These are phyloP conservation scores for Diaprepes abbreviatus DNA, from an alignment of 2,888 invertebrate species.

Conservation along the genomic window DNA sequence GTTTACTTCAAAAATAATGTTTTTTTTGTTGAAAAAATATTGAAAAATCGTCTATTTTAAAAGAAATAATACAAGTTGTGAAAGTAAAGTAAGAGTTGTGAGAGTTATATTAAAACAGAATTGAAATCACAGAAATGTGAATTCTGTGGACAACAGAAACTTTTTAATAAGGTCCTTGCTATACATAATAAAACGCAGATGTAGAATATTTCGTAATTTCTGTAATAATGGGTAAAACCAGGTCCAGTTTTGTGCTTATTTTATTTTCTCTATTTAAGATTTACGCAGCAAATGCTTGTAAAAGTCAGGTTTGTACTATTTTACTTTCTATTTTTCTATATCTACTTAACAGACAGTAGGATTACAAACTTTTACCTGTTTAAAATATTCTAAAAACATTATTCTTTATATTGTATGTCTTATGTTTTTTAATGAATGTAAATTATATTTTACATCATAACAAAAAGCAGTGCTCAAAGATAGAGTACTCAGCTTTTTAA, in stretches of 20 bases:
- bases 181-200: background rate
- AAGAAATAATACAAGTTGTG: background rate
- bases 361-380: too few relatives aligned
- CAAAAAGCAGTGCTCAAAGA: too few relatives aligned
- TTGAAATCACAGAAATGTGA: too few relatives aligned
- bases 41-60: background rate
- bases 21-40: background rate
- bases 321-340: background rate
- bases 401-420: too few relatives aligned
- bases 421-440: too few relatives aligned
- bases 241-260: background rate
- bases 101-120: background rate
- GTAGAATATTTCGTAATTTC: conserved; percentile 12
- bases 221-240: background rate
- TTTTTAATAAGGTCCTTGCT: too few relatives aligned
- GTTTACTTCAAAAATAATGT: background rate
- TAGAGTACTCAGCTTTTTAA: too few relatives aligned
- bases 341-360: too few relatives aligned
- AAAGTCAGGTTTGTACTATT: conserved; percentile 28
- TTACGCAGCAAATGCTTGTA: conserved; percentile 20
- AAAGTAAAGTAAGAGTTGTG: background rate
- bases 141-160: too few relatives aligned
- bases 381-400: too few relatives aligned
- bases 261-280: background rate
- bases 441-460: too few relatives aligned